phyloP scores from a whole-genome alignment of 35 echinoderm and acorn worm species.

The Ophioderma brevispina region DNA sequence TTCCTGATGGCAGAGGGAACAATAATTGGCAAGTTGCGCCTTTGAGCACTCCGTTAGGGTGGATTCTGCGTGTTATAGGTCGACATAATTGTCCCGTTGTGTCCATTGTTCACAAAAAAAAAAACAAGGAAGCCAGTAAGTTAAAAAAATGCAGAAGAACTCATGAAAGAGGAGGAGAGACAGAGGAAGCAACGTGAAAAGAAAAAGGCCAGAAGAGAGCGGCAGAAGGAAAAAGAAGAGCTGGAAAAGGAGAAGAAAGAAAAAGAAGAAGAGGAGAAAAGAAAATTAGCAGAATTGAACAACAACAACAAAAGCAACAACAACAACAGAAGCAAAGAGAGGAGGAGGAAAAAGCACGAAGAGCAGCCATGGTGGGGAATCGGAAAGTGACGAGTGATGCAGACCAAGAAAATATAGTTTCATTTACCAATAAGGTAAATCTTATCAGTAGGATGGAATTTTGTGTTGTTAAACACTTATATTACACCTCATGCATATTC shows the following conservation, averaged over 20 bases:
- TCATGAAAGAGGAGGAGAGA: conserved; percentile 86
- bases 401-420: conserved; percentile 5
- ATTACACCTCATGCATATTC: too few species aligned
- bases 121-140: conserved; percentile 83
- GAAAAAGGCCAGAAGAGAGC: conserved; percentile 72
- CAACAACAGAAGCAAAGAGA: conserved; percentile 31
- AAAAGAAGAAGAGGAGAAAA: conserved; percentile 31
- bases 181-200: conserved; percentile 79
- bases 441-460: too few species aligned
- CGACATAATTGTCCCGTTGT: too few species aligned
- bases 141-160: conserved; percentile 70
- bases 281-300: conserved; percentile 19
- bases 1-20: too few species aligned
- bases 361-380: conserved; percentile 42
- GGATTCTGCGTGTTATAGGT: too few species aligned
- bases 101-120: too few species aligned
- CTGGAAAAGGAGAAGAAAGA: conserved; percentile 71
- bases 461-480: too few species aligned
- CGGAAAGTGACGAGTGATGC: conserved; percentile 4
- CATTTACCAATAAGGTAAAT: too few species aligned
- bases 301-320: too few species aligned
- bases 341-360: conserved; percentile 20
- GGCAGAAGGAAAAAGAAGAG: conserved; percentile 75
- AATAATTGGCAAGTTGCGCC: too few species aligned
- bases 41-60: too few species aligned